These are phyloP conservation scores for Toxotes jaculatrix DNA, from an alignment of 2,113 vertebrate species.

Conservation along the genomic window DNA sequence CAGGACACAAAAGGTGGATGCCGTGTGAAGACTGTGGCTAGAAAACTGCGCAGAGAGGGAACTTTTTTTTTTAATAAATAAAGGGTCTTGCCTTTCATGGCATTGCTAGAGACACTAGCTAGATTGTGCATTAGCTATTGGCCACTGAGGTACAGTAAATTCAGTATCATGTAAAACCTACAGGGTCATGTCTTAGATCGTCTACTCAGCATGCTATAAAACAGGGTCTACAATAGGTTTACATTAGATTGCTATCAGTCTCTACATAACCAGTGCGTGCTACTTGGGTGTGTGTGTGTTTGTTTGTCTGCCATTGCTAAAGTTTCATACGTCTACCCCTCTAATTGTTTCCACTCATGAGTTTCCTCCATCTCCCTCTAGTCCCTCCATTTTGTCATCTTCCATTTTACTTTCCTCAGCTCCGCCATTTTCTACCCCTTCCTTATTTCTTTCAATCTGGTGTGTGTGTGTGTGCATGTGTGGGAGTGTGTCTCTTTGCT, in stretches of 20 bases:
- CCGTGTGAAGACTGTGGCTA: slow-evolving; percentile 20
- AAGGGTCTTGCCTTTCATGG: slow-evolving; percentile 69
- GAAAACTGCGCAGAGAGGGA: slow-evolving; percentile 45
- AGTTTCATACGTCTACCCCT: background rate
- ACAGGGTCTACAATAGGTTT: slow-evolving; percentile 68
- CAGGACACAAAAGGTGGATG: slow-evolving; percentile 38
- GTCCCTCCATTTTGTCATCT: background rate
- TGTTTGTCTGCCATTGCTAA: slow-evolving; percentile 11
- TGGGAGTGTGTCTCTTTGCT: slow-evolving; percentile 50
- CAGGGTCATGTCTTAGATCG: slow-evolving; percentile 59
- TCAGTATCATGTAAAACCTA: slow-evolving; percentile 67
- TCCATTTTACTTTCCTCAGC: background rate
- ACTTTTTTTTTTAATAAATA: slow-evolving; percentile 41
- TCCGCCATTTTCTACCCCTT: background rate
- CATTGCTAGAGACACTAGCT: slow-evolving; percentile 60
- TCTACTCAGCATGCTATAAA: slow-evolving; percentile 80
- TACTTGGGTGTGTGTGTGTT: slow-evolving; percentile 68
- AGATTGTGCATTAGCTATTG: slow-evolving; percentile 75
- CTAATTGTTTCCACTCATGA: background rate
- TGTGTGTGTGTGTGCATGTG: slow-evolving; percentile 49
- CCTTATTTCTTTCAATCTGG: slow-evolving; percentile 11
- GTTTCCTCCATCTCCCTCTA: background rate
- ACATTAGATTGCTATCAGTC: slow-evolving; percentile 72
- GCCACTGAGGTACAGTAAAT: slow-evolving; percentile 69
- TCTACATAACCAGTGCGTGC: slow-evolving; percentile 70